Percentiles rank a stretch among this genome's conserved stretches.
Conservation (phyloP, 2,113 vertebrate genomes). For the Rana temporaria region DNA sequence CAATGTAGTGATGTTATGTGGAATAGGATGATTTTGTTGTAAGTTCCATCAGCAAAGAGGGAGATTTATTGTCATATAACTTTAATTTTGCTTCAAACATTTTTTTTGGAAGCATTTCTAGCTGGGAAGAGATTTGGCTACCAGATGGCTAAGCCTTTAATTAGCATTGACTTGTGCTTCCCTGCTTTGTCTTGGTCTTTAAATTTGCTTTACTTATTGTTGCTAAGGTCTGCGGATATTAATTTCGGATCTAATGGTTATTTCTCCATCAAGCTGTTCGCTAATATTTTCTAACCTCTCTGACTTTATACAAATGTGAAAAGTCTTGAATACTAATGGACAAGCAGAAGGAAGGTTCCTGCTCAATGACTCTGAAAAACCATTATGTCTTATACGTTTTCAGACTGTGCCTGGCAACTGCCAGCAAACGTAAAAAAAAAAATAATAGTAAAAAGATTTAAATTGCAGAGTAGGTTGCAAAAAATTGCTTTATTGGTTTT, state of each 20-base stretch:
- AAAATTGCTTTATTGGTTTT: not conserved
- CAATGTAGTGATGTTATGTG: no score
- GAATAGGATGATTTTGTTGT: no score
- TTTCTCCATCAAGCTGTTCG: conserved; percentile 54
- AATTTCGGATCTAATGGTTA: conserved; percentile 49
- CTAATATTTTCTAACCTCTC: conserved; percentile 47
- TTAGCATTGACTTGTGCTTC: conserved; percentile 53
- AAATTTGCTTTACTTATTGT: conserved; percentile 40
- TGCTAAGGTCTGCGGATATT: conserved; percentile 35
- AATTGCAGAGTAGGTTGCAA: not conserved
- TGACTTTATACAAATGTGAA: conserved; percentile 52
- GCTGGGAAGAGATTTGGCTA: conserved; percentile 16
- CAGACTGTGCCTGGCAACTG: not conserved
- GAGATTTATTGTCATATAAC: no score
- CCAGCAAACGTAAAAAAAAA: conserved; percentile 1
- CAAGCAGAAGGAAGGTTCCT: conserved; percentile 45
- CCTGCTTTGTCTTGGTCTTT: conserved; percentile 42
- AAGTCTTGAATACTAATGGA: conserved; percentile 47
- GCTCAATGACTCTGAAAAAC: conserved; percentile 41
- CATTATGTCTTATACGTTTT: conserved; percentile 34
- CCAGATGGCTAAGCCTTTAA: conserved; percentile 52
- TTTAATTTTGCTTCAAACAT: conserved; percentile 23
- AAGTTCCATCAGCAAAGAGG: no score
- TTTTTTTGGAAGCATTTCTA: not conserved
- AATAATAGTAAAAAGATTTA: no score